Conservation (phyloP, 1,140 invertebrate species). For the Drosophila cardini region DNA sequence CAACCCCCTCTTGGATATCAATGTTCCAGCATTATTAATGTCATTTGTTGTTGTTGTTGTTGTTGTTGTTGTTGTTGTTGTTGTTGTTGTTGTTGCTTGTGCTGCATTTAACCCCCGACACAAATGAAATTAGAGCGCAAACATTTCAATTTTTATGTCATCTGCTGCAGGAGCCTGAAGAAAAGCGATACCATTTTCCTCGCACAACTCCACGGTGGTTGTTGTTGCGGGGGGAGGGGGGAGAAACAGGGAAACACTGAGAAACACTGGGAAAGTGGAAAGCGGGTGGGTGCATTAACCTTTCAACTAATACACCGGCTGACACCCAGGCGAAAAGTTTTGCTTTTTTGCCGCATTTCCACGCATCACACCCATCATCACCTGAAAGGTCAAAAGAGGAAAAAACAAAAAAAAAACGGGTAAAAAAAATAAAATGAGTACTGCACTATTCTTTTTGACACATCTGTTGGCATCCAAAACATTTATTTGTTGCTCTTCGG, state of each 20-base stretch:
- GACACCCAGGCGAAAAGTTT: constrained; percentile 34
- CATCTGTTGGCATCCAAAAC: too few species aligned
- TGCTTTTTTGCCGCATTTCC: constrained; percentile 40
- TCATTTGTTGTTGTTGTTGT: constrained; percentile 58
- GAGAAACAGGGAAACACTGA: not conserved
- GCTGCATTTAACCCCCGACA: constrained; percentile 40
- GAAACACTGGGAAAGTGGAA: not conserved
- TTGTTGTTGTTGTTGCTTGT: constrained; percentile 4
- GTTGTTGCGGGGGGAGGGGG: not conserved
- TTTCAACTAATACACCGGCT: constrained; percentile 43
- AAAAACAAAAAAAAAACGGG: constrained; percentile 24
- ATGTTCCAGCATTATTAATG: constrained; percentile 72
- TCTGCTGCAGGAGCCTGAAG: constrained; percentile 7
- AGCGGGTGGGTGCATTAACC: constrained; percentile 47
- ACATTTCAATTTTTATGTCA: constrained; percentile 54
- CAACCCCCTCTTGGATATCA: constrained; percentile 31
- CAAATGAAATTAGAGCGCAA: constrained; percentile 56
- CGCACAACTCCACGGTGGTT: constrained; percentile 25
- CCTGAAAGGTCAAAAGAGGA: constrained; percentile 21
- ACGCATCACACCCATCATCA: constrained; percentile 21
- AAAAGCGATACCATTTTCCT: constrained; percentile 27
- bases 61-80: constrained; percentile 17
- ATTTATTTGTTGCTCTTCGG: too few species aligned
- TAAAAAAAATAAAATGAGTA: constrained; percentile 9
- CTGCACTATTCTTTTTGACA: constrained; percentile 1